These are phyloP conservation scores for Koerneria pararmatus DNA, from an alignment of 2,888 invertebrate genomes.

Conservation along the genomic window DNA sequence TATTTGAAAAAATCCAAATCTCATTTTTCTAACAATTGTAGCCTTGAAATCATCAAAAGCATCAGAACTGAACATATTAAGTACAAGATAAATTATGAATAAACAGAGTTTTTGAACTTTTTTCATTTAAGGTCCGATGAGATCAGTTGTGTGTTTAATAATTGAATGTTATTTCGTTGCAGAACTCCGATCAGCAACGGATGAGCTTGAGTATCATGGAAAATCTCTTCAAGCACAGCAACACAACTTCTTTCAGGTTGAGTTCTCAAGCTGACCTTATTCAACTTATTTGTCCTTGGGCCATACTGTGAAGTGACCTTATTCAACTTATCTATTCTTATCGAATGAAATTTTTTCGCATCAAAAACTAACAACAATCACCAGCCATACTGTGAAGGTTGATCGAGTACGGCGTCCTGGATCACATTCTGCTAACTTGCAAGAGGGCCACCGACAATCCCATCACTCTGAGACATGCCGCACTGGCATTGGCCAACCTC, in stretches of 20 bases:
- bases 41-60: neutral
- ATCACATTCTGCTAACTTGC: constrained; percentile 56
- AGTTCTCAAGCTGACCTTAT: neutral
- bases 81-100: neutral
- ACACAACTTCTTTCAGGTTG: constrained; percentile 45
- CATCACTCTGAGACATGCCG: constrained; percentile 74
- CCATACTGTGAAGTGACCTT: constrained; percentile 5
- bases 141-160: neutral
- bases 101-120: neutral
- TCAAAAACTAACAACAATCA: no score
- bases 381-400: constrained; percentile 31
- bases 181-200: constrained; percentile 55
- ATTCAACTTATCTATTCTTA: neutral
- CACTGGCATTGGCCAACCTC: constrained; percentile 90
- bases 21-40: neutral
- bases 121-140: neutral
- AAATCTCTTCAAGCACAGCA: constrained; percentile 54
- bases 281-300: neutral
- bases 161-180: constrained; percentile 17
- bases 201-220: constrained; percentile 56
- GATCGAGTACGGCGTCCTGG: constrained; percentile 54
- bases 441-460: constrained; percentile 49
- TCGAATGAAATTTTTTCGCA: neutral
- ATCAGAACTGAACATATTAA: neutral
- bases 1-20: neutral